Evolutionary conservation across 2,797 vertebrate genomes (phyloP), one percentile per base, ranked within the genome.

Genomic region (Poecilia picta): DNA sequence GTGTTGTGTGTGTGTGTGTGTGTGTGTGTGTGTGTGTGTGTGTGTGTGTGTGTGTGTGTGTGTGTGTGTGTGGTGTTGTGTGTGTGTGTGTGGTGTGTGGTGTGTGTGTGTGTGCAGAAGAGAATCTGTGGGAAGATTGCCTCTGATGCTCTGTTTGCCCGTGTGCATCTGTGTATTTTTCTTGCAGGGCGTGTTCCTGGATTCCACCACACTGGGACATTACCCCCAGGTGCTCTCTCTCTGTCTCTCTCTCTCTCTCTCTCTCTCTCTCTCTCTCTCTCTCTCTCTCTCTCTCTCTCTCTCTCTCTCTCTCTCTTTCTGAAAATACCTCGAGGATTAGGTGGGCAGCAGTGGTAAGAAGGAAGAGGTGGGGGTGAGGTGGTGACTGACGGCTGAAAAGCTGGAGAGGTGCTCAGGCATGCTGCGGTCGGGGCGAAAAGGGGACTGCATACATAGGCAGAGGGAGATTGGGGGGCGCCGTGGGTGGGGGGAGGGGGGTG

Each of bases 311-410:
- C 77, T 72, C 57, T 7, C 88, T 89, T 87, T 83, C 72, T 93
- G 92, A 93, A 96, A 96, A 96, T 95, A 95, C 94, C 94, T 94
- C 88, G 80, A 94, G 95, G 95, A 96, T 96, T 96, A 95, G 91
- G 92, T 94, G 93, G 93, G 93, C 91, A 95, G 88, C 59, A 47
- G 84, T 66, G 20, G 82, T 41, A 47, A 76, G 83, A 77, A 81
- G 86, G 84, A 72, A 43, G 66, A 13, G 73, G 36, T 4, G 62
- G 77, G 53, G 73, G 73, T 71, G 84, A 76, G 81, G 86, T 94
- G 91, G 85, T 96, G 95, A 95, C 93, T 96, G 95, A 96, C 94
- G 81, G 91, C 92, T 95, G 93, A 95, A 96, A 95, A 92, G 90
- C 92, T 92, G 79, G 83, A 92, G 93, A 91, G 92, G 92, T 95